Base-by-base conservation (phyloP, 2,888 invertebrate genomes). In the Sturmia bella region DNA sequence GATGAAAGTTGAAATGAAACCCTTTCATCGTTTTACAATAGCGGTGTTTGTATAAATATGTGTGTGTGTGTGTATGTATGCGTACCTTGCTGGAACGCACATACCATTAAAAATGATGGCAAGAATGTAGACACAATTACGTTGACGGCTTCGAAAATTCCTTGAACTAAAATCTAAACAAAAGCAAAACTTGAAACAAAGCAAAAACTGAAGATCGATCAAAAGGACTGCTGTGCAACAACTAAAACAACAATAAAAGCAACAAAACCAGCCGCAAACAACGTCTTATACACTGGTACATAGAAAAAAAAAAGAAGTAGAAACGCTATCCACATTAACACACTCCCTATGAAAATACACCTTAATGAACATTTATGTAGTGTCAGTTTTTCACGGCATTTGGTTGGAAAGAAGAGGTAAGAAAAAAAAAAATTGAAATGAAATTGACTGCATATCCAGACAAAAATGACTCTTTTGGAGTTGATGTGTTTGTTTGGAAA, bases 111-210 rank as follows among this genome's bases (percentile, higher is more conserved):
- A 64, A 75, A 75, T 70, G 54, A 78, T 70, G 56, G 74, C 66
- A 78, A 66, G 54, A 82, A 82, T 82, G 78, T 78, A 78, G 75
- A 82, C 74, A 75, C 78, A 82, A 82, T 78, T 82, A 82, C 66
- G 74, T 70, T 70, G 74, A 78, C 64, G 74, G 77, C 77, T 70
- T 66, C 78, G 64, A 69, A 59, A 64, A 78, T 75, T 82, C 75
- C 61, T 45, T 59, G 45, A 79, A 75, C 48, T 24, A 66, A 69
- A 64, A 70, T 75, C 74, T 59, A 70, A 82, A 43, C 77, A 74
- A 64, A 77, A 61, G 24, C 39, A 54, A 76, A 52, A 75, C 43
- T 13, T 39, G 39, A 54, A 61, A 61, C 37, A 43, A 68, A 75
- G 15, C 19, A 80, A 56, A 32, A 32, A 32, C 3, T 37, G 39